A percentile compares a stretch with the other conserved stretches of the same genome.
Conservation (phyloP, 2,113 vertebrate species). For the Boulengeromyrus knoepffleri region DNA sequence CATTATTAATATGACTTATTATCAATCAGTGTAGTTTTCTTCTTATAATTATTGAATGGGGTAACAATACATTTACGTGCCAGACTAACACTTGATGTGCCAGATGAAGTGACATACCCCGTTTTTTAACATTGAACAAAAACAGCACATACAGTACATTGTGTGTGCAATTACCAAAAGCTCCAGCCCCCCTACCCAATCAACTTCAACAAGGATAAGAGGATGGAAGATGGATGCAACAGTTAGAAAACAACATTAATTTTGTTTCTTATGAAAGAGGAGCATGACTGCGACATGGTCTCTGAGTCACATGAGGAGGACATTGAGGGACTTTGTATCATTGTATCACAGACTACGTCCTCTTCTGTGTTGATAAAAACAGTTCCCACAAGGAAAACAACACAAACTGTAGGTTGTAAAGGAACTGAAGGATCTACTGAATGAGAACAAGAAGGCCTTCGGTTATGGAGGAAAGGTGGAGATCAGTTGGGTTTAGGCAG, state of each 20-base stretch:
- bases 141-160: neutral
- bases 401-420: neutral
- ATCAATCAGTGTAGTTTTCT: neutral
- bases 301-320: neutral
- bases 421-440: neutral
- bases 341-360: neutral
- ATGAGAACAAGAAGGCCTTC: neutral
- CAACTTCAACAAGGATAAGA: neutral
- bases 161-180: neutral
- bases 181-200: neutral
- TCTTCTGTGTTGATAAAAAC: neutral
- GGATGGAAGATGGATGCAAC: neutral
- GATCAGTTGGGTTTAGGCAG: neutral
- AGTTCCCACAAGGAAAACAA: neutral
- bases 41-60: neutral
- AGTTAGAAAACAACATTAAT: neutral
- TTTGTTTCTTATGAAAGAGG: neutral
- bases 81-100: neutral
- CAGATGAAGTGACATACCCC: neutral
- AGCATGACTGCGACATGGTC: neutral
- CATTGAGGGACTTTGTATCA: neutral
- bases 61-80: neutral
- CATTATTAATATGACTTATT: neutral
- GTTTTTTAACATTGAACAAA: neutral
- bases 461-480: neutral